Evolutionary conservation across 2,888 invertebrate genomes (phyloP), one percentile per base, ranked within the genome.

Genomic region (Quadroppia sp.): DNA sequence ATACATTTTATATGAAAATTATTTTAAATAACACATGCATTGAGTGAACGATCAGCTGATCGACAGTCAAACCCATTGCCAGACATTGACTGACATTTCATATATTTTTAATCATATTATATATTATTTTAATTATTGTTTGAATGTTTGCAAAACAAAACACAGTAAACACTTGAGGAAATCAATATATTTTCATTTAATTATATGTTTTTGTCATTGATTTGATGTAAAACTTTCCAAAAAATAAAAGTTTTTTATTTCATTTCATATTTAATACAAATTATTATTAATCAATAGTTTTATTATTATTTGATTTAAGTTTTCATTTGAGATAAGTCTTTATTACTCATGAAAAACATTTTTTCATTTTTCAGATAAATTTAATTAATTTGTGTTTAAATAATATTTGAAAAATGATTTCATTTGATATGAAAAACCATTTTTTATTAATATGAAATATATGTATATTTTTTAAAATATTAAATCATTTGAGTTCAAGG

Each of bases 401-500:
- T 20, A 20, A 53, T 23, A 1, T 53, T 53, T n/a, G 20, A 11
- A 11, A 45, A 45, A 45, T 3, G 45, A 3, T 17, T 45, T n/a
- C n/a, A n/a, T n/a, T n/a, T n/a, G n/a, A 17, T 45, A 17, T 17
- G 17, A 45, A 45, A 45, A 45, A 45, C 11, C 7, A 17, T 45
- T n/a, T 50, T 50, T 50, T 20, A 11, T 50, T n/a, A 1, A 23
- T 53, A 23, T 25, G 13, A 53, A 17, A 23, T 25, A 53, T 23
- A 25, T 4, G 20, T 9, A 23, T 53, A 20, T 11, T 11, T 6
- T 53, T 53, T 53, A 4, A 53, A 48, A 6, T 48, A n/a, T 20
- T 9, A 48, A 1, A 59, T 25, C 30, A 59, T 15, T 59, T 67
- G 23, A 67, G 67, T 67, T 67, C 67, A 67, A 67, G 67, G 67